Evolutionary conservation across 2,888 invertebrate genomes (phyloP).

Genomic region (Acronicta alni): DNA sequence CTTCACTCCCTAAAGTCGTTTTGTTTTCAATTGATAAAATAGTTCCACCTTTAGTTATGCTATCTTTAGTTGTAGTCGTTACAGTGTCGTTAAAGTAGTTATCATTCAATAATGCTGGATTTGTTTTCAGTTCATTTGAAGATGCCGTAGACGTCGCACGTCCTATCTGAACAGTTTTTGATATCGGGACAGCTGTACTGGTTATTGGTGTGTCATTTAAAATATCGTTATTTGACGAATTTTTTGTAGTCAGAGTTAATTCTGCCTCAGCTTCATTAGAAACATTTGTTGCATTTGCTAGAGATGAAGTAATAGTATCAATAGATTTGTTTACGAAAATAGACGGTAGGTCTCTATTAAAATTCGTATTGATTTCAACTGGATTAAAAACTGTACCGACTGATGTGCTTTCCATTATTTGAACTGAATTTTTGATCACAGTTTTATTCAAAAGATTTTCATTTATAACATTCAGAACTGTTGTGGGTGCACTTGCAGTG

Average conservation of each 20-base stretch:
- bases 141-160: no score
- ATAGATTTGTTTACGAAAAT: no score
- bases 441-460: slow-evolving; percentile 5
- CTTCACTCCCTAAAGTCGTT: neutral
- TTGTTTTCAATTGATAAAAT: neutral
- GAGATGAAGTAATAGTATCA: no score
- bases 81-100: neutral
- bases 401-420: neutral
- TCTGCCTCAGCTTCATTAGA: neutral
- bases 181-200: no score
- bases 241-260: no score
- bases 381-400: neutral
- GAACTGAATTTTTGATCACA: neutral
- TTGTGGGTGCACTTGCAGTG: neutral
- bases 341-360: no score
- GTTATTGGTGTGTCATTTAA: no score
- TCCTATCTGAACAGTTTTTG: no score
- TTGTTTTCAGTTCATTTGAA: neutral
- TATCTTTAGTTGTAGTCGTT: neutral
- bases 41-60: neutral
- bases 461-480: neutral
- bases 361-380: no score
- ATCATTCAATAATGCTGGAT: neutral
- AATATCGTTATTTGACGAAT: no score
- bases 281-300: neutral